Evolutionary conservation across 2,888 invertebrate species (phyloP).

Genomic region (Nomada hirtipes): DNA sequence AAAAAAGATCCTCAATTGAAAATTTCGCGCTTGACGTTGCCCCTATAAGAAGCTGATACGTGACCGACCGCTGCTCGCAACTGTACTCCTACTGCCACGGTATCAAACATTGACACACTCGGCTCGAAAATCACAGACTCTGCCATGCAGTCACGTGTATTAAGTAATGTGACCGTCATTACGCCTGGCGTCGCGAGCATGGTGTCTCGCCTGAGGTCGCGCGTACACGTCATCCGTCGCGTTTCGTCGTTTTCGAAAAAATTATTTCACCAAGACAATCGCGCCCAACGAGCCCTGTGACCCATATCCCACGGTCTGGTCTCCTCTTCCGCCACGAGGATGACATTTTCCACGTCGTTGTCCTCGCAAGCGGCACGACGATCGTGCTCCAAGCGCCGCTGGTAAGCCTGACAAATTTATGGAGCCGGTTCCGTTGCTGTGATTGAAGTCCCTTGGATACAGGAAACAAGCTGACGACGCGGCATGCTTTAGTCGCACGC

Average conservation of each 20-base stretch:
- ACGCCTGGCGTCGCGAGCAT: slow-evolving; percentile 66
- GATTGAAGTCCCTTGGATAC: slow-evolving; percentile 64
- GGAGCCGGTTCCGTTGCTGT: slow-evolving; percentile 61
- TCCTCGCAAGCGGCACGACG: slow-evolving; percentile 35
- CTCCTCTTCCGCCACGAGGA: slow-evolving; percentile 73
- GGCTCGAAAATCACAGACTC: slow-evolving; percentile 53
- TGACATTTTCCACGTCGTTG: slow-evolving; percentile 71
- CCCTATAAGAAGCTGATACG: slow-evolving; percentile 11
- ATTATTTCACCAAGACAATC: slow-evolving; percentile 55
- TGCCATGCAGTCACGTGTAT: slow-evolving; percentile 44
- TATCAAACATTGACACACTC: slow-evolving; percentile 8
- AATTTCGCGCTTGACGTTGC: background rate
- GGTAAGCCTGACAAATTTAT: slow-evolving; percentile 69
- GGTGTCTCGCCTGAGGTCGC: slow-evolving; percentile 69
- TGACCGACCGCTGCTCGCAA: slow-evolving; percentile 22
- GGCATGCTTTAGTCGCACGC: background rate
- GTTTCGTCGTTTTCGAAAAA: slow-evolving; percentile 36
- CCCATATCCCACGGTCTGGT: slow-evolving; percentile 78
- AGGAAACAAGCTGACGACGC: slow-evolving; percentile 47
- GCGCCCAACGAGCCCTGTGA: slow-evolving; percentile 73
- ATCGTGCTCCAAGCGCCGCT: slow-evolving; percentile 54
- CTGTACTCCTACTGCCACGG: background rate
- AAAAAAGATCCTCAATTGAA: no score
- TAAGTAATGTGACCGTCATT: slow-evolving; percentile 75
- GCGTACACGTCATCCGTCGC: slow-evolving; percentile 45